Conservation (phyloP, 2,797 vertebrate species). For the Melanotaenia trifasciata region DNA sequence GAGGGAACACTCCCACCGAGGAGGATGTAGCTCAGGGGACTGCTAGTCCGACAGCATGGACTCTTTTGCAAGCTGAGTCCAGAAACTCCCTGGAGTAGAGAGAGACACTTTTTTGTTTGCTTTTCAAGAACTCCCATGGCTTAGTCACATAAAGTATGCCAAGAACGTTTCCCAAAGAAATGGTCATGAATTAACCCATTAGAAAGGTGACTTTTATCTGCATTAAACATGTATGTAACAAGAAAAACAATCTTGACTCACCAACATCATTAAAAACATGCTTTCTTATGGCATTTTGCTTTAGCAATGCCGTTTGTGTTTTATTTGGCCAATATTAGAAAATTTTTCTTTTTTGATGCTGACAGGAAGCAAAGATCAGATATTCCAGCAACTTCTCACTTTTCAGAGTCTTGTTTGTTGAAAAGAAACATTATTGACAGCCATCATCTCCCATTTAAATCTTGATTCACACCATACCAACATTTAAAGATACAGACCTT, state of each 20-base stretch:
- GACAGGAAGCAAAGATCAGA: neutral
- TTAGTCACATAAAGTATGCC: conserved; percentile 16
- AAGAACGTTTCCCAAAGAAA: conserved; percentile 22
- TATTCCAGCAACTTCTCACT: neutral
- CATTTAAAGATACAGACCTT: neutral
- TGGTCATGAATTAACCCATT: conserved; percentile 4
- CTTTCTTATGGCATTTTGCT: neutral
- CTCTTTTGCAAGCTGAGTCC: conserved; percentile 70
- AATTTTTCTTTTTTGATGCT: neutral
- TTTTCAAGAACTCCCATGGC: conserved; percentile 36
- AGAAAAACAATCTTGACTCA: neutral
- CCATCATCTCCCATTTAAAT: neutral
- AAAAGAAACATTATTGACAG: neutral
- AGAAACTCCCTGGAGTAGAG: conserved; percentile 56
- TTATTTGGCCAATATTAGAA: neutral
- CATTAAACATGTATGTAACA: neutral
- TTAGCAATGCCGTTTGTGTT: neutral
- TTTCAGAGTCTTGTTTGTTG: neutral
- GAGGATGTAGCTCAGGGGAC: conserved; percentile 50
- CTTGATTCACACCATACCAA: neutral
- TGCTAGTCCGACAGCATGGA: conserved; percentile 23
- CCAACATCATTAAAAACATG: neutral
- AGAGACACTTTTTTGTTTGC: neutral
- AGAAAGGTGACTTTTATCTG: neutral
- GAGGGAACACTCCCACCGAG: conserved; percentile 29